Percentiles rank a stretch among this genome's conserved stretches.
phyloP scores from a whole-genome alignment of 2,888 invertebrate genomes.

The Drosophila sordidapex region DNA sequence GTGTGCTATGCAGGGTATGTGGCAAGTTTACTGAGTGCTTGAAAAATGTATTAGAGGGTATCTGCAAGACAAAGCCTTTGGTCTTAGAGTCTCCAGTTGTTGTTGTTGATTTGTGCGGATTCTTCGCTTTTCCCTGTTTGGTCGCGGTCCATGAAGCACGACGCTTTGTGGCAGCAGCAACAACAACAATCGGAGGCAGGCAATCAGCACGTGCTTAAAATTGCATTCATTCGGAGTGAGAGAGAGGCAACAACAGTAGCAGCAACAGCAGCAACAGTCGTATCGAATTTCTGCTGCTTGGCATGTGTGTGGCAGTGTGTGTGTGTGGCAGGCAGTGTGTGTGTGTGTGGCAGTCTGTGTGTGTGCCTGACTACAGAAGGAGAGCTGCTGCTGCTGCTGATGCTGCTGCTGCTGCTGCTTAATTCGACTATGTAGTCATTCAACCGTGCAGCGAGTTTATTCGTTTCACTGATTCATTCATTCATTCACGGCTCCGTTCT shows the following conservation, averaged over 20 bases:
- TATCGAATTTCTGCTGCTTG: slow-evolving; percentile 49
- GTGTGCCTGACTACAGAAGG: slow-evolving; percentile 1
- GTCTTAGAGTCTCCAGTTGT: neutral
- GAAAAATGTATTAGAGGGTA: slow-evolving; percentile 5
- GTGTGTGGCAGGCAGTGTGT: neutral
- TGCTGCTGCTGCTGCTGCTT: slow-evolving; percentile 46
- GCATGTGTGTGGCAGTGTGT: neutral
- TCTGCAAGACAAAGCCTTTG: neutral
- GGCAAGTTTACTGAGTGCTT: neutral
- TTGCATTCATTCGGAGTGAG: slow-evolving; percentile 59
- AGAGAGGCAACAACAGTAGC: slow-evolving; percentile 16
- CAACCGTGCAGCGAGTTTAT: slow-evolving; percentile 75
- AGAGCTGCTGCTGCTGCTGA: slow-evolving; percentile 5
- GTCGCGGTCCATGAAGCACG: slow-evolving; percentile 71
- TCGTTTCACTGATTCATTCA: slow-evolving; percentile 75
- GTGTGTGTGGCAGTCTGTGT: neutral
- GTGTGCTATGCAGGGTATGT: neutral
- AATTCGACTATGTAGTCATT: slow-evolving; percentile 74
- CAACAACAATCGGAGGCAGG: slow-evolving; percentile 18
- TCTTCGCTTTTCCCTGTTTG: slow-evolving; percentile 55
- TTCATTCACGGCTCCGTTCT: slow-evolving; percentile 62
- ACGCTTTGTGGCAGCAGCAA: slow-evolving; percentile 39
- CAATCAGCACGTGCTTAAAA: slow-evolving; percentile 72
- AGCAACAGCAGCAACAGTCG: slow-evolving; percentile 13
- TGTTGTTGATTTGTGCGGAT: slow-evolving; percentile 18